Conservation (phyloP, 1,140 invertebrate species). For the Atta texana region DNA sequence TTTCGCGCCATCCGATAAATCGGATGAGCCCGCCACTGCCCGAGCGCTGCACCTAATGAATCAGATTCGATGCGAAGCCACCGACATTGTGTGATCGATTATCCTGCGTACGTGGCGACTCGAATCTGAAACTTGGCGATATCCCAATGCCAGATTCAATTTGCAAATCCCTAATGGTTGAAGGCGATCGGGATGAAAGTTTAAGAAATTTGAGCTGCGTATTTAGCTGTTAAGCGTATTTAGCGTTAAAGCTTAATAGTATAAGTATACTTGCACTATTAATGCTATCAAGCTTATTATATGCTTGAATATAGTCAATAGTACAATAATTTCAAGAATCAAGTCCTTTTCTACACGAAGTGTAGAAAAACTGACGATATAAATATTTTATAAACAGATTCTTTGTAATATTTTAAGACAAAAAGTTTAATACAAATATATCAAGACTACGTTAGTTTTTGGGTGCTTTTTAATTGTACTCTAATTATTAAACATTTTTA, state of each 20-base stretch:
- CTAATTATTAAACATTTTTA: too few relatives aligned
- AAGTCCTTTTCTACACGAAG: not conserved
- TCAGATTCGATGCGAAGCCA: slow-evolving; percentile 59
- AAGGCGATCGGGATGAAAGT: slow-evolving; percentile 1
- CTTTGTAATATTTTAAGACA: too few relatives aligned
- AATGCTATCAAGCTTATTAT: too few relatives aligned
- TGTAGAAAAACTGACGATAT: too few relatives aligned
- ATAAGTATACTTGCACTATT: too few relatives aligned
- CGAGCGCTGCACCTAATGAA: slow-evolving; percentile 64
- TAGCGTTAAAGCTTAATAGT: not conserved
- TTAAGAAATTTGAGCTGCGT: slow-evolving; percentile 46
- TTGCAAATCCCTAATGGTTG: slow-evolving; percentile 42
- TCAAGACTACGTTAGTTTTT: too few relatives aligned
- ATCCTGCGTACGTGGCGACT: not conserved
- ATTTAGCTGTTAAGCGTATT: not conserved
- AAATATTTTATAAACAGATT: too few relatives aligned
- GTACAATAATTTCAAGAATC: not conserved
- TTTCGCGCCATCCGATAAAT: slow-evolving; percentile 62
- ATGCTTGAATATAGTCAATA: not conserved
- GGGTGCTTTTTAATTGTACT: too few relatives aligned
- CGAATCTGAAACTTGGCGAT: slow-evolving; percentile 56
- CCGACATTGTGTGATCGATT: slow-evolving; percentile 51
- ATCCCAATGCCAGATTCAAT: slow-evolving; percentile 54
- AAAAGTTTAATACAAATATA: too few relatives aligned
- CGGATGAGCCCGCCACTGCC: slow-evolving; percentile 46